Evolutionary conservation across 2,797 vertebrate species (phyloP).

Genomic region (Cuniculus paca): DNA sequence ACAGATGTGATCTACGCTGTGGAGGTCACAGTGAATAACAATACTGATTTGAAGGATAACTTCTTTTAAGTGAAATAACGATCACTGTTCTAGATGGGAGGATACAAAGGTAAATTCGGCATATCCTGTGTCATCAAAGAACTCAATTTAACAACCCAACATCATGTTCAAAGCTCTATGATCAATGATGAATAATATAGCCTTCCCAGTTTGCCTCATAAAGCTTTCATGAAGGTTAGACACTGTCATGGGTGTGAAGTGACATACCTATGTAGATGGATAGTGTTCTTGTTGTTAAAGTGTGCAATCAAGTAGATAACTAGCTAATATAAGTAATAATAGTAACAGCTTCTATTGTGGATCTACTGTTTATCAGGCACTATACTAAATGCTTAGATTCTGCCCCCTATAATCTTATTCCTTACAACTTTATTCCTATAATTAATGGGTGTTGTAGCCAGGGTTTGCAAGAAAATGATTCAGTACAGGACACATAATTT

Average conservation of each 20-base stretch:
- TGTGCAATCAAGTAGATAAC: background rate
- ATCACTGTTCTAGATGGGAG: background rate
- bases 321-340: background rate
- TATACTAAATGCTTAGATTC: background rate
- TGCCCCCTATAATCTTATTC: background rate
- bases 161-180: background rate
- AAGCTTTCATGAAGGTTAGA: conserved; percentile 17
- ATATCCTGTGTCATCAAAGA: background rate
- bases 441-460: background rate
- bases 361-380: background rate
- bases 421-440: background rate
- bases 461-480: too few species aligned
- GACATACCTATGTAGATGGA: too few species aligned
- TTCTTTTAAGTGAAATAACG: background rate
- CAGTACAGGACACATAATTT: too few species aligned
- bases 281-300: background rate
- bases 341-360: background rate
- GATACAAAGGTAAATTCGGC: background rate
- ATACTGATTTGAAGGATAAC: background rate
- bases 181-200: background rate
- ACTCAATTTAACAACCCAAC: background rate
- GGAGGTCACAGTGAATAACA: background rate
- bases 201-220: background rate
- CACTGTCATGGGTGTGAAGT: background rate
- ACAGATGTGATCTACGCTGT: background rate